These are phyloP conservation scores for Amblyteles armatorius DNA, from an alignment of 2,888 invertebrate genomes.

Conservation along the genomic window DNA sequence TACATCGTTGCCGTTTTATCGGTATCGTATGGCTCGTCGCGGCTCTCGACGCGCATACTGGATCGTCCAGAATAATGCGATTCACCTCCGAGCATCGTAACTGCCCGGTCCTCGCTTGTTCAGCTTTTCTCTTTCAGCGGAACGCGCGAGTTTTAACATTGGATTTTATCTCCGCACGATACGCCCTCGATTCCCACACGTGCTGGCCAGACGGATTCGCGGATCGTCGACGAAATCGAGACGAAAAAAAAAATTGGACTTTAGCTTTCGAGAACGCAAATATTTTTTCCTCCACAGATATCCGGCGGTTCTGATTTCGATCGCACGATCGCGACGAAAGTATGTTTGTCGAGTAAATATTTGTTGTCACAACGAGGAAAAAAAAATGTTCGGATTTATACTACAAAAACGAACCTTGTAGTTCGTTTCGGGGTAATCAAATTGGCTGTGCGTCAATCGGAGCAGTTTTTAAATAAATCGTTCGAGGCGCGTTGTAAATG, in stretches of 20 bases:
- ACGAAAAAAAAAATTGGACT: slow-evolving; percentile 40
- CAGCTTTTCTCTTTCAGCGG: not conserved
- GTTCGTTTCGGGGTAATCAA: too few relatives aligned
- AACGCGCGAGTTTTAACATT: not conserved
- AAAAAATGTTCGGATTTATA: not conserved
- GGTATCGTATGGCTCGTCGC: not conserved
- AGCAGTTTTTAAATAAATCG: too few relatives aligned
- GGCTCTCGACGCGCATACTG: slow-evolving; percentile 2
- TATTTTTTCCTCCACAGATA: slow-evolving; percentile 11
- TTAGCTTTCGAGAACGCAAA: slow-evolving; percentile 27
- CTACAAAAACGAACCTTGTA: not conserved
- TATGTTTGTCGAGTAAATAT: slow-evolving; percentile 11
- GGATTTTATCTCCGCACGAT: not conserved
- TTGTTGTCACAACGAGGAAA: not conserved
- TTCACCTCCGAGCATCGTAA: slow-evolving; percentile 72
- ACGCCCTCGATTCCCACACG: not conserved
- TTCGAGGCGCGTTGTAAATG: not conserved
- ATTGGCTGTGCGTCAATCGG: too few relatives aligned
- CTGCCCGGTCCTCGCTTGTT: not conserved
- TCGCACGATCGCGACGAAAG: not conserved
- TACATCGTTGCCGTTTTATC: slow-evolving; percentile 17
- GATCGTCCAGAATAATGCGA: slow-evolving; percentile 67
- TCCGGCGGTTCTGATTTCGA: not conserved
- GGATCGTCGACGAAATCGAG: slow-evolving; percentile 40
- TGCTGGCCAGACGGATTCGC: slow-evolving; percentile 17